Percentiles rank a stretch among this genome's conserved stretches.
These are phyloP conservation scores for Diaprepes abbreviatus DNA, from an alignment of 2,888 invertebrate species.

Conservation along the genomic window DNA sequence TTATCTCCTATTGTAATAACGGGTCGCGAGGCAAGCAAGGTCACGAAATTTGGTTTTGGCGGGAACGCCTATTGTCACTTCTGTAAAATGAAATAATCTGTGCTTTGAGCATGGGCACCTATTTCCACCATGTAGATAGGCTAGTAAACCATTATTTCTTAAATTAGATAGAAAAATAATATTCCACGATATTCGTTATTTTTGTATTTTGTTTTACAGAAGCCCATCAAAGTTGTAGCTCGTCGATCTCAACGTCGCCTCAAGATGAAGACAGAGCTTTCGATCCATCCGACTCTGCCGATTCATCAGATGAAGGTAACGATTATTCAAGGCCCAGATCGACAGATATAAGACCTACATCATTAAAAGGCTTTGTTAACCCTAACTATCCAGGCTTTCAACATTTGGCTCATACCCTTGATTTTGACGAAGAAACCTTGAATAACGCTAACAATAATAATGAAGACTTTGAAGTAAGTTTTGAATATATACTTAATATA, in stretches of 20 bases:
- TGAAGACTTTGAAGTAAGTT: conserved; percentile 55
- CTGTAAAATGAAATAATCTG: no score
- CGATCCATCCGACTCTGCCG: conserved; percentile 71
- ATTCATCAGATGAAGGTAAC: conserved; percentile 66
- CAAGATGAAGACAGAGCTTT: conserved; percentile 71
- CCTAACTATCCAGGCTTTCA: conserved; percentile 89
- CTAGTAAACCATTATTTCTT: no score
- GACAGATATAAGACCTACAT: conserved; percentile 33
- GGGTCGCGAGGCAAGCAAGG: no score
- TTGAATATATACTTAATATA: no score
- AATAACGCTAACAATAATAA: conserved; percentile 69
- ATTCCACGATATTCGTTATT: no score
- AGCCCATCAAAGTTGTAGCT: conserved; percentile 65
- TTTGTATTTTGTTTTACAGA: conserved; percentile 62
- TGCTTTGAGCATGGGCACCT: no score
- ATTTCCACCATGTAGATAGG: no score
- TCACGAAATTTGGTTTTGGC: no score
- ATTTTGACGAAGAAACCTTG: conserved; percentile 53
- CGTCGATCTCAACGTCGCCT: conserved; percentile 68
- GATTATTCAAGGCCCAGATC: conserved; percentile 66
- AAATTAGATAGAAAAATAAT: no score
- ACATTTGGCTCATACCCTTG: conserved; percentile 81
- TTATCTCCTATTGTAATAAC: no score
- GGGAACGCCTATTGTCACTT: no score
- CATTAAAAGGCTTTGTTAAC: conserved; percentile 79